These are phyloP conservation scores for Rutilus rutilus DNA, from an alignment of 2,113 vertebrate species.

Conservation along the genomic window DNA sequence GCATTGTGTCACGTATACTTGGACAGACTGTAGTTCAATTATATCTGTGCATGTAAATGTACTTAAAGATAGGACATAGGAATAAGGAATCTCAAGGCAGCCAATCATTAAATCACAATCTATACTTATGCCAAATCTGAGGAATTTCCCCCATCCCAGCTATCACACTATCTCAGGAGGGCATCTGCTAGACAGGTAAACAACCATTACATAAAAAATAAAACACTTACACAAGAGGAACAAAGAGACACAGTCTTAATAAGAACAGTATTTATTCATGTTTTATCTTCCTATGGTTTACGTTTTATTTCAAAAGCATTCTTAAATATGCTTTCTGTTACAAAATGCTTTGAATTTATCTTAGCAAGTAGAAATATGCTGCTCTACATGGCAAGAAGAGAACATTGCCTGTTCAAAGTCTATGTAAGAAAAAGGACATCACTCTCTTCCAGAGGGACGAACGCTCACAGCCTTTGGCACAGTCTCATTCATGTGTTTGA, in stretches of 20 bases:
- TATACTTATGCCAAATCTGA: neutral
- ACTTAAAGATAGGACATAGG: neutral
- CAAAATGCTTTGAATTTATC: slow-evolving; percentile 56
- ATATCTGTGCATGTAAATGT: neutral
- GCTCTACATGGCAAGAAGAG: slow-evolving; percentile 53
- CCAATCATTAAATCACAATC: neutral
- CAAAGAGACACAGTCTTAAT: slow-evolving; percentile 17
- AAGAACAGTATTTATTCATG: slow-evolving; percentile 56
- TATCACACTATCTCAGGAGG: neutral
- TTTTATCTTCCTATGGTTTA: slow-evolving; percentile 46
- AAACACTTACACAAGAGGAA: neutral
- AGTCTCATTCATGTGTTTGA: neutral
- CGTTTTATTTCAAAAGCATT: slow-evolving; percentile 57
- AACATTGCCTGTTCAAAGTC: slow-evolving; percentile 14
- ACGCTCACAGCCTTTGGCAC: slow-evolving; percentile 23
- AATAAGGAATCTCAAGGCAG: neutral
- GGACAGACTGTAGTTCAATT: neutral
- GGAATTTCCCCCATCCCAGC: neutral
- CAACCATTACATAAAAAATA: neutral
- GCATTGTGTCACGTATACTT: neutral
- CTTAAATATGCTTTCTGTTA: slow-evolving; percentile 56
- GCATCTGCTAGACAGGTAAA: neutral
- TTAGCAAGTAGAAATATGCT: slow-evolving; percentile 56
- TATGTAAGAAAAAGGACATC: neutral
- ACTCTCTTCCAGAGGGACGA: neutral